Evolutionary conservation across 1,140 invertebrate genomes (phyloP).

Genomic region (Papilio dardanus): DNA sequence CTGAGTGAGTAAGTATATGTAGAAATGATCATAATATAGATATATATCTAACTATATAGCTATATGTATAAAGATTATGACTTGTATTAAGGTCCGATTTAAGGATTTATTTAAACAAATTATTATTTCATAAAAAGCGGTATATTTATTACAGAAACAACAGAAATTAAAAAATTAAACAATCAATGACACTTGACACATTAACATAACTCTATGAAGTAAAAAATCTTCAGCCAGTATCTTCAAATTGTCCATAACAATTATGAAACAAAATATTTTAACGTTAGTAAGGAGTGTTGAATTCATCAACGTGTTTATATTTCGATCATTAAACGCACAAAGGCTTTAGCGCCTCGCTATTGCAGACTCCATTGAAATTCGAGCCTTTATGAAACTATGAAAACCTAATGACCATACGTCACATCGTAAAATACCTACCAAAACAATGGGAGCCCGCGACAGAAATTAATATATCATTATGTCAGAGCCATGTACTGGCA

Average conservation of each 20-base stretch:
- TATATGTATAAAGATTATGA: no score
- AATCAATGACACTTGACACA: no score
- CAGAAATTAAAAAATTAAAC: no score
- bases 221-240: background rate
- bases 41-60: no score
- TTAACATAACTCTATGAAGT: no score
- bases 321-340: constrained; percentile 75
- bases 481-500: constrained; percentile 80
- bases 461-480: constrained; percentile 84
- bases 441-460: constrained; percentile 78
- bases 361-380: constrained; percentile 66
- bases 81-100: no score
- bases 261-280: constrained; percentile 30
- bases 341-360: constrained; percentile 53
- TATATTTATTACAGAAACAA: no score
- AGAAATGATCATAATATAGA: no score
- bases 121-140: no score
- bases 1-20: no score
- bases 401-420: constrained; percentile 81
- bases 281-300: constrained; percentile 29
- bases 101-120: no score
- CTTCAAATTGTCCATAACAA: no score
- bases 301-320: constrained; percentile 63
- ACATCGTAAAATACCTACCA: constrained; percentile 79
- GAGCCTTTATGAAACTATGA: constrained; percentile 80